These are phyloP conservation scores for Acanthoscelides obtectus DNA, from an alignment of 2,888 invertebrate species.

Conservation along the genomic window DNA sequence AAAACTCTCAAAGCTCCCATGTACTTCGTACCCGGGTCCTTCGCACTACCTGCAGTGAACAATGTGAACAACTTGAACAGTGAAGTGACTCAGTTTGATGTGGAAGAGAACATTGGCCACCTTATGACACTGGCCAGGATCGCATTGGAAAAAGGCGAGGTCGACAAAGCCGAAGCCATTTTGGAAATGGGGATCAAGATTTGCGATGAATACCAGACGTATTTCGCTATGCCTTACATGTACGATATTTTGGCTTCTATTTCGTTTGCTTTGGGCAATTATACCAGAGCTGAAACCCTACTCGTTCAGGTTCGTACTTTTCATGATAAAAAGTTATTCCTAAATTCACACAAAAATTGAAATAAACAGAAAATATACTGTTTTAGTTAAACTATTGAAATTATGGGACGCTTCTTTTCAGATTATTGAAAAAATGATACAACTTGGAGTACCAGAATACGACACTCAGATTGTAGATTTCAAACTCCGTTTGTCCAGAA, in stretches of 20 bases:
- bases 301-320: conserved; percentile 31
- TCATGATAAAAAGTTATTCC: background rate
- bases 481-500: conserved; percentile 45
- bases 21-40: background rate
- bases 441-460: conserved; percentile 35
- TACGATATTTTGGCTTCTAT: conserved; percentile 48
- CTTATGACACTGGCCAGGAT: conserved; percentile 40
- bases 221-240: conserved; percentile 42
- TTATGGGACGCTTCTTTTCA: too few relatives aligned
- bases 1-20: background rate
- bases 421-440: conserved; percentile 45
- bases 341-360: background rate
- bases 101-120: conserved; percentile 44
- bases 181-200: conserved; percentile 44
- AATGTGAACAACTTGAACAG: background rate
- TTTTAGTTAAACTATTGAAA: too few relatives aligned
- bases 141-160: conserved; percentile 41
- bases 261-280: conserved; percentile 43
- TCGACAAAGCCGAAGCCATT: conserved; percentile 42
- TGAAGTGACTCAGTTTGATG: conserved; percentile 27
- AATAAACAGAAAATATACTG: too few relatives aligned
- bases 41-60: background rate
- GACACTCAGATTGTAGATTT: conserved; percentile 46
- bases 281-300: conserved; percentile 43
- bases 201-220: conserved; percentile 43